Base-by-base conservation (phyloP, 2,797 vertebrate genomes). In the Sus cebifrons region DNA sequence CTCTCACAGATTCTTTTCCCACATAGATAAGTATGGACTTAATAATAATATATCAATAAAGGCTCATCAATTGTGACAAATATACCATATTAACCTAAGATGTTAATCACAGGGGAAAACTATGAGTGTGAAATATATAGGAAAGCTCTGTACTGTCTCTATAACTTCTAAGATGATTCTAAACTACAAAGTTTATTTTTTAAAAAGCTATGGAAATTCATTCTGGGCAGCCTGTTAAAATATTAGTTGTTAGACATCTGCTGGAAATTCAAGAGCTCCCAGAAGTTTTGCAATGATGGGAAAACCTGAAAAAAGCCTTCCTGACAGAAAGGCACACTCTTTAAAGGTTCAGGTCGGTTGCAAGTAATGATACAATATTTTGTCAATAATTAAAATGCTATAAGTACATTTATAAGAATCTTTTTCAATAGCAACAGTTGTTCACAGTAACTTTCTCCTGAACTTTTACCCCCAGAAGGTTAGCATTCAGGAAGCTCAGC, bases 401-500 rank as follows among this genome's bases (percentile, higher is more conserved):
- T 87, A 95, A 98, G 96, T 97, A 82, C 82, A 96, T 98, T 98
- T 97, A 97, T 36, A 97, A 98, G 97, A 98, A 98, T 98, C 88
- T 91, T 97, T 98, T 98, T 97, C 96, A 98, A 96, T 85, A 97
- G 98, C 98, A 99, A 98, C 98, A 99, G 98, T 99, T 98, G 98
- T 98, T 98, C 97, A 95, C 93, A 97, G 98, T 98, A 98, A 98
- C 98, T 99, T 99, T 99, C 94, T 98, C 94, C 98, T 99, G 98
- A 99, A 99, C 98, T 99, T 99, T 99, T 98, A 99, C 98, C 99
- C 99, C 99, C 98, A 96, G 98, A 99, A 99, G 99, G 98, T 99
- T 99, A 99, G 98, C 98, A 99, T 99, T 99, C 99, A 99, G 99
- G 98, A 99, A 99, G 99, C 99, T 99, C 99, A 99, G 99, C 99